Base-by-base conservation (phyloP, 1,140 invertebrate genomes). In the Bursaphelenchus mucronatus region DNA sequence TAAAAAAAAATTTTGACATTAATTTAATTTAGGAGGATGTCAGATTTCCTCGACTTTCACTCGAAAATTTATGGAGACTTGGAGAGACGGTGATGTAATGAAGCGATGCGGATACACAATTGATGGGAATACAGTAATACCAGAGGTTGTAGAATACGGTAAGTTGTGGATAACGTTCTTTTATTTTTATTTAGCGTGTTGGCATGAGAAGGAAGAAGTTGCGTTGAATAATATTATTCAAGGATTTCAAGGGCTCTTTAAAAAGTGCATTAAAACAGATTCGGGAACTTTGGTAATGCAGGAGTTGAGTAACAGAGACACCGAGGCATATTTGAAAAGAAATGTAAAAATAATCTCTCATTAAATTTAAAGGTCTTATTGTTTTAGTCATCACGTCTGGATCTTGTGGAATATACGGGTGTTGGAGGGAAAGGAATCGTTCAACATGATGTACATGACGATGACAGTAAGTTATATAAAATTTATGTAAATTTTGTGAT, bases 221-320 rank as follows among this genome's bases (percentile, higher is more conserved):
- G 40, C 57, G 40, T 50, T 59, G 40, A 59, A 59, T 50, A 59
- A 59, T 39, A 59, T 59, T 50, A 44, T 59, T 45, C 57, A 59
- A 39, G 11, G 13, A 39, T 0, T 44, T 1, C 13, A 59, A 30
- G 57, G 57, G 11, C 0, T n/a, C 11, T 39, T 59, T 4, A n/a
- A 44, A 4, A 59, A 59, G 9, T 59, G 57, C 41, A 9, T 44
- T 17, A 13, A n/a, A 13, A 43, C 19, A 15, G 57, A 45, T n/a
- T n/a, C 11, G 40, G 57, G 19, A n/a, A 7, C 13, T 4, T 50
- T 59, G 57, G 13, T 11, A 7, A 59, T 59, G 57, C 19, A 44
- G 10, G 13, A 30, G 41, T 50, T 59, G 40, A 59, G 45, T 11
- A 11, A 5, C 19, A 13, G 21, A 5, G 57, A 59, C 13, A 39